Conservation (phyloP, 2,888 invertebrate species). For the Corythucha ciliata region DNA sequence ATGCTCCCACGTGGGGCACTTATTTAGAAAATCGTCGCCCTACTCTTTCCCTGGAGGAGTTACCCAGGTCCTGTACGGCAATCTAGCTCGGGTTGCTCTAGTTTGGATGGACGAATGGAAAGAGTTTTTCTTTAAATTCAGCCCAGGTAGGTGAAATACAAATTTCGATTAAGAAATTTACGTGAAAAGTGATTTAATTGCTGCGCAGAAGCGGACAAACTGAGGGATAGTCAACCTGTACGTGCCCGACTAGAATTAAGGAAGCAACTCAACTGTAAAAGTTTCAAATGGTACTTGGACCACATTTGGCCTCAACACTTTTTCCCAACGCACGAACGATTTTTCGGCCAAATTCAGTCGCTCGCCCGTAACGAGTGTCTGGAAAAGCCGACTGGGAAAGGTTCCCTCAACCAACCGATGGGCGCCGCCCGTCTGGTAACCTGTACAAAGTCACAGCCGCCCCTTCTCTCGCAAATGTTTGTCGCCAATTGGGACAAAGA, state of each 20-base stretch:
- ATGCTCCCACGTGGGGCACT: conserved; percentile 87
- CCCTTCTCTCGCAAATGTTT: conserved; percentile 57
- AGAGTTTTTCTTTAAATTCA: conserved; percentile 81
- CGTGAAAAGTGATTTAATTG: conserved; percentile 1
- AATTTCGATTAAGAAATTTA: neutral
- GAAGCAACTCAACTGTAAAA: conserved; percentile 35
- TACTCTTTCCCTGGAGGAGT: conserved; percentile 93
- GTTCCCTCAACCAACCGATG: conserved; percentile 55
- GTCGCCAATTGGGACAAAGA: conserved; percentile 45
- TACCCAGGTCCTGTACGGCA: conserved; percentile 74
- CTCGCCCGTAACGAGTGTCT: conserved; percentile 49
- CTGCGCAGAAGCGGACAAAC: conserved; percentile 48
- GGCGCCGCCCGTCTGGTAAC: conserved; percentile 57
- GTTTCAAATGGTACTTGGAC: conserved; percentile 85
- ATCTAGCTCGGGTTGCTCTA: conserved; percentile 82
- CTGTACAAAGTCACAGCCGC: conserved; percentile 48
- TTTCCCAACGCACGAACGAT: conserved; percentile 75
- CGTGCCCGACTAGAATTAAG: conserved; percentile 54
- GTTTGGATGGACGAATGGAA: conserved; percentile 99
- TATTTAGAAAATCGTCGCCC: conserved; percentile 86
- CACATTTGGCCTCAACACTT: conserved; percentile 96
- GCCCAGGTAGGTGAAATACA: conserved; percentile 46
- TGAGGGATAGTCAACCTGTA: conserved; percentile 53
- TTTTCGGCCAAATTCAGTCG: conserved; percentile 68
- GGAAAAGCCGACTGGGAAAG: conserved; percentile 53